These are phyloP conservation scores for Eristalis pertinax DNA, from an alignment of 2,888 invertebrate genomes.

Conservation along the genomic window DNA sequence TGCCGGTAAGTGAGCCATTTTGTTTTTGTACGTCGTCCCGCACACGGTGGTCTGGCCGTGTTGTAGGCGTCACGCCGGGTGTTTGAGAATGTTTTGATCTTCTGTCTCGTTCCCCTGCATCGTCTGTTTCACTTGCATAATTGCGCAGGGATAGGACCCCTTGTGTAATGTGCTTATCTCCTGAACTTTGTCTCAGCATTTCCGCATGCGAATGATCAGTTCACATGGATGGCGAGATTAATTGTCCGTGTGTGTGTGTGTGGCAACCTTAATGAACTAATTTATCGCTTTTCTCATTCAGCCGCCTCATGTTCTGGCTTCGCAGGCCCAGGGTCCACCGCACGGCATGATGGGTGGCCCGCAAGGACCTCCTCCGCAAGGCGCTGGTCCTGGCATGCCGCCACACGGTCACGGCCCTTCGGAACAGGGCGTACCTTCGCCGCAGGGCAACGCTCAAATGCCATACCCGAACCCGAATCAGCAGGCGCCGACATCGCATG, in stretches of 20 bases:
- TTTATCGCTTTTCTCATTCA: constrained; percentile 74
- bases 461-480: constrained; percentile 77
- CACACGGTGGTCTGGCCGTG: neutral
- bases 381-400: constrained; percentile 80
- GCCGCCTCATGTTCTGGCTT: constrained; percentile 84
- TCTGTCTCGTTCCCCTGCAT: neutral
- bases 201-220: neutral
- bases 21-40: neutral
- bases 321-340: constrained; percentile 79
- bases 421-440: constrained; percentile 74
- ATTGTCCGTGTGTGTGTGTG: neutral
- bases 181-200: neutral
- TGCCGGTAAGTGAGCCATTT: constrained; percentile 87
- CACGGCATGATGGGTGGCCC: constrained; percentile 78
- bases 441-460: constrained; percentile 76
- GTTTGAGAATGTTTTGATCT: neutral
- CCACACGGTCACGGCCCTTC: constrained; percentile 79
- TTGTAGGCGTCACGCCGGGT: neutral
- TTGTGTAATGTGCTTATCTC: neutral
- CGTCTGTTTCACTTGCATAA: neutral
- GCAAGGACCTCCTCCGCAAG: constrained; percentile 71
- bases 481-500: constrained; percentile 76
- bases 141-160: neutral
- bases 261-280: neutral
- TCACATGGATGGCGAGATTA: no score